A percentile compares a stretch with the other conserved stretches of the same genome.
Evolutionary conservation across 2,113 vertebrate species (phyloP).

Genomic region (Zosterops pallidus): DNA sequence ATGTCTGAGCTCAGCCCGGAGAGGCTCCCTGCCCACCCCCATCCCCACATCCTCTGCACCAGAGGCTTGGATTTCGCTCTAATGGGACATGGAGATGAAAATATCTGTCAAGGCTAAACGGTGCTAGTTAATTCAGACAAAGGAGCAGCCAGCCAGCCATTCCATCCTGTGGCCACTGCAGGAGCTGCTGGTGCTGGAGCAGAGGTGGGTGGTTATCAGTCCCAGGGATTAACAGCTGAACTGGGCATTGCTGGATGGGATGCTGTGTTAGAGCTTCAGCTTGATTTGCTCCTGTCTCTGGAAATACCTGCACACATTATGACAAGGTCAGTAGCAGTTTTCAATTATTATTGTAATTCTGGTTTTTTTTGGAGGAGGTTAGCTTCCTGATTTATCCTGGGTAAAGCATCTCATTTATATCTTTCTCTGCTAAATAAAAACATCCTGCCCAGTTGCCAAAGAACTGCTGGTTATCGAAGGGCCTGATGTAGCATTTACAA

Average conservation of each 20-base stretch:
- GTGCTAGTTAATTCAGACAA: constrained; percentile 14
- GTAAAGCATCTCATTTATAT: background rate
- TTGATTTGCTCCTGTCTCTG: background rate
- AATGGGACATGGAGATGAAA: constrained; percentile 59
- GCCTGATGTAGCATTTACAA: background rate
- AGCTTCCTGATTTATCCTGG: background rate
- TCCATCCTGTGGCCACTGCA: background rate
- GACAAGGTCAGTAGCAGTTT: constrained; percentile 70
- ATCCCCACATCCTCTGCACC: constrained; percentile 4
- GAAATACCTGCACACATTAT: constrained; percentile 37
- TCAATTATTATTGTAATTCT: background rate
- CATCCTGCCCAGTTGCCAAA: background rate
- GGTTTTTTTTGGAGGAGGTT: background rate
- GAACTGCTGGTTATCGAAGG: background rate
- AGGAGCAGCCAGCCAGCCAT: background rate
- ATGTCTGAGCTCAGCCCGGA: constrained; percentile 37
- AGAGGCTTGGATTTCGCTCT: constrained; percentile 76
- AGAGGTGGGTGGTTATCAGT: background rate
- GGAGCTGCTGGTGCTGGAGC: background rate
- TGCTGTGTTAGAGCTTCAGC: background rate
- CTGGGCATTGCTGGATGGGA: background rate
- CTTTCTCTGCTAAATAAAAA: background rate
- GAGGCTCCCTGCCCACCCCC: constrained; percentile 14
- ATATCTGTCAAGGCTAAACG: constrained; percentile 60
- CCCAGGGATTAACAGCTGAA: background rate